Percentiles rank a stretch among this genome's conserved stretches.
These are phyloP conservation scores for Hymenopus coronatus DNA, from an alignment of 2,888 invertebrate genomes.

Conservation along the genomic window DNA sequence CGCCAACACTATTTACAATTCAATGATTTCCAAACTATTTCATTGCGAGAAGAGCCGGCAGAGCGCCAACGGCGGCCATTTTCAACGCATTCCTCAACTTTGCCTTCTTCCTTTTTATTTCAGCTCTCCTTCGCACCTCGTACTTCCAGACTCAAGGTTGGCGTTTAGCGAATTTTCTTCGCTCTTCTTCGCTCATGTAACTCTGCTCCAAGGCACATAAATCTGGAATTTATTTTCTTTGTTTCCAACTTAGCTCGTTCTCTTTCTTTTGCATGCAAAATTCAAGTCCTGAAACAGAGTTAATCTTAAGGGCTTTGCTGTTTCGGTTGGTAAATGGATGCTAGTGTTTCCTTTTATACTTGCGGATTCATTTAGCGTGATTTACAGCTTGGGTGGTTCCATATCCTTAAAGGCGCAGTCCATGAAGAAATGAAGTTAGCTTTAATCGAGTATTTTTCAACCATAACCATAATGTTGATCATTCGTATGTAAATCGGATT, in stretches of 20 bases:
- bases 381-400: not conserved
- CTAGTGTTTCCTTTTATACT: not conserved
- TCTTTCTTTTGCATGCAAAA: not conserved
- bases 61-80: not conserved
- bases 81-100: not conserved
- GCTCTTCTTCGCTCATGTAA: not conserved
- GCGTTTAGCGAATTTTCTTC: not conserved
- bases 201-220: not conserved
- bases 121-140: not conserved
- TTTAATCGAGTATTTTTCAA: too few species aligned
- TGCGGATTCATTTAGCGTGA: not conserved
- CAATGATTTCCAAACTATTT: conserved; percentile 10
- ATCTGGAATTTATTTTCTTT: not conserved
- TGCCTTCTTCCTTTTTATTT: not conserved
- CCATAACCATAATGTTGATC: too few species aligned
- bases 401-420: not conserved
- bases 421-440: too few species aligned
- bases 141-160: not conserved
- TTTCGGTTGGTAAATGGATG: not conserved
- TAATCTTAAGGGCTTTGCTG: not conserved
- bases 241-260: not conserved
- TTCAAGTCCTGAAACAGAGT: not conserved
- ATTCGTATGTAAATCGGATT: too few species aligned
- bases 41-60: not conserved
- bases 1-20: not conserved